Base-by-base conservation (phyloP, 2,888 invertebrate genomes). In the Clepsis dumicolana region DNA sequence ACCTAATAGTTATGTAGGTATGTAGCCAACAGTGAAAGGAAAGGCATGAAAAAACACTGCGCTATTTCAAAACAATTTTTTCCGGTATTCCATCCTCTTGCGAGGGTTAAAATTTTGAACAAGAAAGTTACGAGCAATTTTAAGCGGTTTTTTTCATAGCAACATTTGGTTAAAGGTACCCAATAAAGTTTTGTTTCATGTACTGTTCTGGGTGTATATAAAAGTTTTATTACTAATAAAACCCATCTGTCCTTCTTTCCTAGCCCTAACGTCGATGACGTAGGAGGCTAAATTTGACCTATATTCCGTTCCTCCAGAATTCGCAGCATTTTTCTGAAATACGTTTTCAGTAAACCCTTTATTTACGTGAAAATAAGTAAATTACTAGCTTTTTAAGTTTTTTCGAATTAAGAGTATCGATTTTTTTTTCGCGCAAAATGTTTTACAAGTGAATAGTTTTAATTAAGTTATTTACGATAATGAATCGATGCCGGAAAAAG, bases 191-290 rank as follows among this genome's bases (percentile, higher is more conserved):
- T 38, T 4, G 4, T 38, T 38, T 14, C 5, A 38, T 38, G 8
- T 29, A 29, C 29, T 14, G 14, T n/a, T 4, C n/a, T 38, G 1
- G n/a, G 38, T 38, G n/a, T 38, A 38, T 14, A n/a, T n/a, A n/a
- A 38, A 38, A 38, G n/a, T 38, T 38, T 38, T 38, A 38, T 4
- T n/a, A 38, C n/a, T 14, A 44, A 44, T 44, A 44, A 44, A 44
- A 44, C 7, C 5, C 8, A 44, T 44, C 44, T 7, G 7, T 1
- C 8, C 18, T 44, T 44, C 16, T 44, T 16, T 8, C 44, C 18
- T 44, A 48, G 7, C 48, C 48, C 21, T 48, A 21, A 21, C 41
- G 12, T 10, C 2, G 48, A 21, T 48, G 48, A 48, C 48, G 48
- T 48, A 48, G 48, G 48, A 2, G 12, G 18, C 18, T 4, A 48